Evolutionary conservation across 2,888 invertebrate genomes (phyloP), one percentile per base, ranked within the genome.

Genomic region (Phyto melanocephala): DNA sequence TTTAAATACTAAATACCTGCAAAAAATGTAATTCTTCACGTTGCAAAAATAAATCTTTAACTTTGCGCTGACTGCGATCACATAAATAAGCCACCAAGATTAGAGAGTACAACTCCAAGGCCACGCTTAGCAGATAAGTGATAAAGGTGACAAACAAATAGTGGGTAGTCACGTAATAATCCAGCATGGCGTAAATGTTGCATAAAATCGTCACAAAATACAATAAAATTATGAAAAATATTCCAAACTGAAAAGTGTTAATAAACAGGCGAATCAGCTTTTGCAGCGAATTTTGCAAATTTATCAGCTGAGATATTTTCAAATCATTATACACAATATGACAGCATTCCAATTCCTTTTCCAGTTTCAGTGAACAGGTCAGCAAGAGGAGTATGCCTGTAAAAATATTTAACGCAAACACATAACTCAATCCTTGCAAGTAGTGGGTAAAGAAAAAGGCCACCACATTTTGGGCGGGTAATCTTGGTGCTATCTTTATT

Each of bases 121-220:
- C 82, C 6, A 87, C 80, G 10, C 88, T 84, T 5, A 87, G 24
- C 24, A 86, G 85, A 37, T 88, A 88, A 50, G 85, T 87, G 37
- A 88, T 86, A 7, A 88, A 88, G 50, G 88, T 89, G n/a, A 86
- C 33, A 4, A 86, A 89, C 1, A 88, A 75, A 24, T 85, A 86
- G 17, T 86, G 86, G 8, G 81, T 86, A 11, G 84, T 81, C 5
- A 88, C 88, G 65, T 86, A 88, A 67, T 87, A 89, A 6, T 89
- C 87, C 85, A 90, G 83, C 63, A 88, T 81, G 52, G 90, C 88
- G 56, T 90, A 90, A 81, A 90, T 85, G 42, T 90, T 90, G 67
- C 88, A 85, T 67, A 90, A 74, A 2, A 89, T 85, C 52, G 88
- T 88, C 22, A 88, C 65, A 28, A 90, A 89, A 63, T 86, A 85